Conservation (phyloP, 2,888 invertebrate genomes). For the Lithophane ornitopus region DNA sequence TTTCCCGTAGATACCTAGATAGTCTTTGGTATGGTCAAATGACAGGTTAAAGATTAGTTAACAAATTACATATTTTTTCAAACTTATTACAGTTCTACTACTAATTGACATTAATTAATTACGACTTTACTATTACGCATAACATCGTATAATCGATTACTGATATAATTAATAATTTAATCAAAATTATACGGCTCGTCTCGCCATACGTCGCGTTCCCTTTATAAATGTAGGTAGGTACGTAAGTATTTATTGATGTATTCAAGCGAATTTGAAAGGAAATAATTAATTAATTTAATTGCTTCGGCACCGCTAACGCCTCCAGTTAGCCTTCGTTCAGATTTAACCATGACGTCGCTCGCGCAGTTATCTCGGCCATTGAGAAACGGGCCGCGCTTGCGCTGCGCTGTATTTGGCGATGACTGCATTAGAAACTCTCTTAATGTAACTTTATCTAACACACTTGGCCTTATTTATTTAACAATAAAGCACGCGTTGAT, state of each 20-base stretch:
- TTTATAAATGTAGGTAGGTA: constrained; percentile 44
- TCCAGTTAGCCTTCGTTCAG: constrained; percentile 86
- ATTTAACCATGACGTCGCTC: constrained; percentile 86
- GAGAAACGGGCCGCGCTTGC: constrained; percentile 78
- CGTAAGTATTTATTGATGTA: constrained; percentile 70
- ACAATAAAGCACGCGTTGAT: constrained; percentile 73
- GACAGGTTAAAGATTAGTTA: not conserved
- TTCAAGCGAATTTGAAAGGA: constrained; percentile 86
- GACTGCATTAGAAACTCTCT: constrained; percentile 83
- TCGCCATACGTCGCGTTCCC: constrained; percentile 31
- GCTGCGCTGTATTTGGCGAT: constrained; percentile 83
- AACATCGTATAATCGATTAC: constrained; percentile 41
- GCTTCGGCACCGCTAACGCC: constrained; percentile 84
- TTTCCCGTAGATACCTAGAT: not conserved
- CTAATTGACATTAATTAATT: constrained; percentile 49
- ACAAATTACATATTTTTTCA: not conserved
- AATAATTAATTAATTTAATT: constrained; percentile 88
- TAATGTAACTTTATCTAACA: constrained; percentile 76
- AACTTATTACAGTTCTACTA: constrained; percentile 18
- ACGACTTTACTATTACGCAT: constrained; percentile 42
- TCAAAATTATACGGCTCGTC: constrained; percentile 44
- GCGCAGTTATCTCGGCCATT: constrained; percentile 74
- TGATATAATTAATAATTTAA: constrained; percentile 55
- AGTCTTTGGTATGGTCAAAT: not conserved
- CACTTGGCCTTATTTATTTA: constrained; percentile 79